These are phyloP conservation scores for crab-eating macaque (Macaca fascicularis) DNA, from an alignment of 2,113 vertebrate genomes.

Conservation along the genomic window DNA sequence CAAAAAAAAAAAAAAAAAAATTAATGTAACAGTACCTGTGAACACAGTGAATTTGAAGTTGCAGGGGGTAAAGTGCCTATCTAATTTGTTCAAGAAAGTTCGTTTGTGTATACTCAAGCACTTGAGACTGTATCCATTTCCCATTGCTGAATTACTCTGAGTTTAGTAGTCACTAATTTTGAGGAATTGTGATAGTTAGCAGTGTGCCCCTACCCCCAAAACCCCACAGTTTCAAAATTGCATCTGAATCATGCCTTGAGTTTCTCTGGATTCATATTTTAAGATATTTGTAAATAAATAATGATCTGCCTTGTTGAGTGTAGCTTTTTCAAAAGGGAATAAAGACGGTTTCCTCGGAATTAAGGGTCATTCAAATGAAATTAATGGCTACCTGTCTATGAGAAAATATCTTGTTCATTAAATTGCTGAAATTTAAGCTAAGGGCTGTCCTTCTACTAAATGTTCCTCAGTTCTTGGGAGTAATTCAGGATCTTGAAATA, in stretches of 20 bases:
- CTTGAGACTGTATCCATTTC: neutral
- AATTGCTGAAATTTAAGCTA: slow-evolving; percentile 17
- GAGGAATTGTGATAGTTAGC: neutral
- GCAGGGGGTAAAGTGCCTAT: neutral
- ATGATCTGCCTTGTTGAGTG: neutral
- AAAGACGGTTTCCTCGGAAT: slow-evolving; percentile 2
- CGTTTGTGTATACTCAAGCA: neutral
- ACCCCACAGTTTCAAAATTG: neutral
- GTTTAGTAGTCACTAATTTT: slow-evolving; percentile 15
- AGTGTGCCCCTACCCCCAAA: neutral
- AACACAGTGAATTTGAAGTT: neutral
- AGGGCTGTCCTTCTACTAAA: neutral
- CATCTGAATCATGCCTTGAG: neutral
- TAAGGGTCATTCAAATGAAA: neutral
- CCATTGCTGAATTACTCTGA: neutral
- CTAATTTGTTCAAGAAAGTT: slow-evolving; percentile 18
- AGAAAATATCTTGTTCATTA: slow-evolving; percentile 27
- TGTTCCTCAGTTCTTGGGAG: neutral
- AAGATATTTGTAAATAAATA: slow-evolving; percentile 38
- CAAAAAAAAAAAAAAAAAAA: neutral
- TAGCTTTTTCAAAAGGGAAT: slow-evolving; percentile 28
- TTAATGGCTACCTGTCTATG: neutral
- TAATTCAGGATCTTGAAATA: neutral
- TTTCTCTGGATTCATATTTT: slow-evolving; percentile 29
- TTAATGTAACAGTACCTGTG: neutral